A percentile compares a stretch with the other conserved stretches of the same genome.
Conservation (phyloP, 1,140 invertebrate genomes). For the Zaprionus vittiger region DNA sequence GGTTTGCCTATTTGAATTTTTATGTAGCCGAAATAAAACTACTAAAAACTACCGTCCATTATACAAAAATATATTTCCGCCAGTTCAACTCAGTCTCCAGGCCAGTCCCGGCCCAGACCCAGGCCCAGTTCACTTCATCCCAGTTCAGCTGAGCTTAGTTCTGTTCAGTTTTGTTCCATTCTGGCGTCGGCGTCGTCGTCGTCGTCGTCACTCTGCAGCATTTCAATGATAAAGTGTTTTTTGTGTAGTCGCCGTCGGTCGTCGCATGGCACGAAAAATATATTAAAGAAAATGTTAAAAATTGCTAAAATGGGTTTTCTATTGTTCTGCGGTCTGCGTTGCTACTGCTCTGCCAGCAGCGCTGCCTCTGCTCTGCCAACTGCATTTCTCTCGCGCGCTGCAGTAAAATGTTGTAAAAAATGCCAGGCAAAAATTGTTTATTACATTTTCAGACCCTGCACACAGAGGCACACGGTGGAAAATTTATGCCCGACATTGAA, state of each 20-base stretch:
- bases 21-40: slow-evolving; percentile 15
- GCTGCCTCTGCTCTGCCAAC: slow-evolving; percentile 28
- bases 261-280: slow-evolving; percentile 42
- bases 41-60: slow-evolving; percentile 46
- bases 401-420: slow-evolving; percentile 45
- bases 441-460: slow-evolving; percentile 57
- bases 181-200: slow-evolving; percentile 25
- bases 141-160: slow-evolving; percentile 1
- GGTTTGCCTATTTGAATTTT: slow-evolving; percentile 42
- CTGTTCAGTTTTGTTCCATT: slow-evolving; percentile 4
- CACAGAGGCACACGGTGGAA: slow-evolving; percentile 50
- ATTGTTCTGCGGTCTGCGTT: slow-evolving; percentile 56
- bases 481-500: slow-evolving; percentile 68
- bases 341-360: slow-evolving; percentile 14
- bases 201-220: slow-evolving; percentile 54
- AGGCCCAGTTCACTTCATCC: neutral
- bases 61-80: slow-evolving; percentile 57
- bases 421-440: slow-evolving; percentile 56
- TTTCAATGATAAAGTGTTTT: slow-evolving; percentile 67
- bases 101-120: neutral
- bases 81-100: slow-evolving; percentile 5
- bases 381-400: slow-evolving; percentile 26
- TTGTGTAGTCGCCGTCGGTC: slow-evolving; percentile 42
- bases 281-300: slow-evolving; percentile 69
- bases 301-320: slow-evolving; percentile 62